phyloP scores from a whole-genome alignment of 2,113 vertebrate genomes.

The Australoheros scitulus region DNA sequence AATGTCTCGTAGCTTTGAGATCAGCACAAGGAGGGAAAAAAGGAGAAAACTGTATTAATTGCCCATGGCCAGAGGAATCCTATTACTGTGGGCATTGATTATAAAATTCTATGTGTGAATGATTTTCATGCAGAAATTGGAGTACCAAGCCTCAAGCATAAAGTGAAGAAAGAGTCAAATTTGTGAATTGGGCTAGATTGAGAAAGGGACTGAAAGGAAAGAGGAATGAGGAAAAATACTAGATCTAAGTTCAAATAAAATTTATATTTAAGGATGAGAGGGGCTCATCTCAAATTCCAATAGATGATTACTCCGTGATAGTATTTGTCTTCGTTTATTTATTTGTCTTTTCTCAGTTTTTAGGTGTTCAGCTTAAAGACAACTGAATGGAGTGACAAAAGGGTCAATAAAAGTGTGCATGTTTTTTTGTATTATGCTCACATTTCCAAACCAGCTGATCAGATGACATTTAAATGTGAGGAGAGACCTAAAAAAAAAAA shows the following conservation, averaged over 20 bases:
- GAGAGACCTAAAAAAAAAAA: not conserved
- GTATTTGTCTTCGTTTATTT: not conserved
- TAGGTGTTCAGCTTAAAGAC: not conserved
- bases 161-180: slow-evolving; percentile 64
- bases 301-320: not conserved
- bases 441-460: not conserved
- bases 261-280: slow-evolving; percentile 43
- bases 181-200: slow-evolving; percentile 68
- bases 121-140: slow-evolving; percentile 87
- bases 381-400: too few relatives aligned
- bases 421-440: not conserved
- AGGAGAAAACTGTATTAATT: slow-evolving; percentile 93
- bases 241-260: slow-evolving; percentile 57
- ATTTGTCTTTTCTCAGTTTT: not conserved
- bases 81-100: slow-evolving; percentile 99
- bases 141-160: slow-evolving; percentile 64
- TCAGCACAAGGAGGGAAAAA: slow-evolving; percentile 79
- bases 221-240: slow-evolving; percentile 37
- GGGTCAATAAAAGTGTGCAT: not conserved
- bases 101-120: slow-evolving; percentile 93
- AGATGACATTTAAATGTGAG: too few relatives aligned
- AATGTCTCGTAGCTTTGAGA: slow-evolving; percentile 98
- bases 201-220: slow-evolving; percentile 53
- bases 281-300: slow-evolving; percentile 18
- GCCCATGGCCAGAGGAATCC: slow-evolving; percentile 98